Conservation (phyloP, 2,797 vertebrate genomes). For the Esox lucius region DNA sequence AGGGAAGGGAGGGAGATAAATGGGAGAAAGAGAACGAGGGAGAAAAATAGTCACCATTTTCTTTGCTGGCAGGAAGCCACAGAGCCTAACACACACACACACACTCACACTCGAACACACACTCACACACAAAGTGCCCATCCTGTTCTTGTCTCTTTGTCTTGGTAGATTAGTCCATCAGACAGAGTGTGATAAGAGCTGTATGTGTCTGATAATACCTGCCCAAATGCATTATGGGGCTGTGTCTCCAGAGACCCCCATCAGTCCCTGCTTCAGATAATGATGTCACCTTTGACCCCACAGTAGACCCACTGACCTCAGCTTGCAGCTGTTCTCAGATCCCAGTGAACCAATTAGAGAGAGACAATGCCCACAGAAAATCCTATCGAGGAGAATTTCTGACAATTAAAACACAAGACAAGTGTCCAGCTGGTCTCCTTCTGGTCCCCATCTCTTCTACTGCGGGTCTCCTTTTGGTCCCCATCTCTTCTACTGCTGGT, state of each 20-base stretch:
- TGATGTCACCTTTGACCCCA: constrained; percentile 4
- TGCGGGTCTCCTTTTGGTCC: too few relatives aligned
- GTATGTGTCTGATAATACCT: neutral
- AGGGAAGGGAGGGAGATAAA: neutral
- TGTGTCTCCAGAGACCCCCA: neutral
- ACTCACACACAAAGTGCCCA: neutral
- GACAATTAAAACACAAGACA: too few relatives aligned
- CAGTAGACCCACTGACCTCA: neutral
- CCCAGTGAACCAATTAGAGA: neutral
- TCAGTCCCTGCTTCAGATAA: constrained; percentile 2
- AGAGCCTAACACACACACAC: neutral
- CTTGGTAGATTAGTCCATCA: neutral
- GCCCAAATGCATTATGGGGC: too few relatives aligned
- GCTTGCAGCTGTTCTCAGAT: neutral
- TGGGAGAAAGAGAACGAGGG: neutral
- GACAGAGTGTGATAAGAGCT: neutral
- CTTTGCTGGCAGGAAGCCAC: neutral
- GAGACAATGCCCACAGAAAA: neutral
- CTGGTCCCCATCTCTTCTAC: neutral
- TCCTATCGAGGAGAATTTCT: neutral
- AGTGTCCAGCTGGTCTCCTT: neutral
- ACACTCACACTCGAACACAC: neutral
- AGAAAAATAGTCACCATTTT: neutral
- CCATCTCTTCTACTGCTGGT: too few relatives aligned
- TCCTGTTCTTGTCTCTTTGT: too few relatives aligned